Base-by-base conservation (phyloP, 64 coral and sea anemone genomes). In the Orbicella faveolata region DNA sequence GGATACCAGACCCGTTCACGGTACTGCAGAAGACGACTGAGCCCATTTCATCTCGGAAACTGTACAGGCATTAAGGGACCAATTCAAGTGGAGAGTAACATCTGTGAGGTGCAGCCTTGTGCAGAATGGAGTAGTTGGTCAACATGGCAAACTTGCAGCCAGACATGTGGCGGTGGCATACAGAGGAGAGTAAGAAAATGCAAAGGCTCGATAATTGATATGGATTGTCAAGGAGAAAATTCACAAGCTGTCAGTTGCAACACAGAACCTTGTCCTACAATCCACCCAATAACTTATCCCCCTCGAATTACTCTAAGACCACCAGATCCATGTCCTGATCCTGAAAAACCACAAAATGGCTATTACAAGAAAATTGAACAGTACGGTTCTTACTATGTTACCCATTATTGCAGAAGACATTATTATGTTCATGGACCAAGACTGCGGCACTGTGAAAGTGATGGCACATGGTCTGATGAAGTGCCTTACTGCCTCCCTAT, bases 381-480 rank as follows among this genome's bases (percentile, higher is more conserved):
- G 12, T 87, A 34, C 76, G 88, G 95, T 13, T 97, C 95, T 51
- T 81, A 91, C 79, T 97, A 83, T 84, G 88, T 77, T 16, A 79
- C 86, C 52, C 88, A 97, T 62, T 88, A 83, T 74, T 97, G 95
- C 25, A 93, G 83, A 48, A 94, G 88, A 54, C 63, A 94, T 79
- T 97, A 90, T 57, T 88, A 54, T 34, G 61, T 97, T 1, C 74
- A 88, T 25, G 95, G 95, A 15, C 89, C 95, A 61, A 87, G 87
- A 15, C 77, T 91, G 36, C 83, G 95, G 23, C 95, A 97, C 65
- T 97, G 95, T 87, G 95, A 97, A 84, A 97, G 72, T 52, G 90
- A 94, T 59, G 87, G 87, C 39, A 76, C 81, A 18, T 97, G 95
- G 95, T 97, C 95, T 34, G 95, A 97, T 74, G 73, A 37, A 10